A percentile compares a stretch with the other conserved stretches of the same genome.
Conservation (phyloP, 2,888 invertebrate genomes). For the Cheilosia pagana region DNA sequence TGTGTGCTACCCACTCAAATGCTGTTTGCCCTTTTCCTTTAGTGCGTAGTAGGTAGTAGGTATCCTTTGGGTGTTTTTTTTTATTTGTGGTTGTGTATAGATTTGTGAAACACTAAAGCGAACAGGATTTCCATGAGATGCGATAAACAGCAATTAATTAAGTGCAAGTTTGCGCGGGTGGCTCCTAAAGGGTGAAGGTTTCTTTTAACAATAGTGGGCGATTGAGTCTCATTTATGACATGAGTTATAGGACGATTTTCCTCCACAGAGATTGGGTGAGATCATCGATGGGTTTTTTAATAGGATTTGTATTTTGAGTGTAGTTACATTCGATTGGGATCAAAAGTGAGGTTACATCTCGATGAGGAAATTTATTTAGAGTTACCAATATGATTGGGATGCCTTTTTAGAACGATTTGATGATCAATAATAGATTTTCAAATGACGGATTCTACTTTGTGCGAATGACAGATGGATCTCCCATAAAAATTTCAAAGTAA, state of each 20-base stretch:
- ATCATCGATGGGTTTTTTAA: constrained; percentile 18
- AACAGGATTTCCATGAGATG: constrained; percentile 34
- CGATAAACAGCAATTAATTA: constrained; percentile 34
- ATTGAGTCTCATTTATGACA: neutral
- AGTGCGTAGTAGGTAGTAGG: neutral
- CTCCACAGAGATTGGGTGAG: neutral
- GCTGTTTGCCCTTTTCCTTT: neutral
- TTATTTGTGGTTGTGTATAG: neutral
- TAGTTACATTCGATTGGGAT: neutral
- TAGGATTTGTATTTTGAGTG: neutral
- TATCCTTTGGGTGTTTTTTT: neutral
- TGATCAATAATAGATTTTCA: no score
- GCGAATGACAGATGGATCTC: no score
- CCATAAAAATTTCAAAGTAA: no score
- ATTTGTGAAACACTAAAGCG: neutral
- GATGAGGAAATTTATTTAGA: no score
- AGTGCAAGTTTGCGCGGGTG: constrained; percentile 9
- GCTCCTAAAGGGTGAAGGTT: constrained; percentile 1
- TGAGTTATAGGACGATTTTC: constrained; percentile 6
- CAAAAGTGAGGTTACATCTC: no score
- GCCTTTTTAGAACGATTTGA: no score
- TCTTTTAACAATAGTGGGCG: constrained; percentile 11
- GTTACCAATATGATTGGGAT: no score
- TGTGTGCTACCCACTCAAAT: constrained; percentile 26
- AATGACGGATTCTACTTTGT: no score